These are phyloP conservation scores for Gonatopus flavifemur DNA, from an alignment of 1,140 invertebrate genomes.

Conservation along the genomic window DNA sequence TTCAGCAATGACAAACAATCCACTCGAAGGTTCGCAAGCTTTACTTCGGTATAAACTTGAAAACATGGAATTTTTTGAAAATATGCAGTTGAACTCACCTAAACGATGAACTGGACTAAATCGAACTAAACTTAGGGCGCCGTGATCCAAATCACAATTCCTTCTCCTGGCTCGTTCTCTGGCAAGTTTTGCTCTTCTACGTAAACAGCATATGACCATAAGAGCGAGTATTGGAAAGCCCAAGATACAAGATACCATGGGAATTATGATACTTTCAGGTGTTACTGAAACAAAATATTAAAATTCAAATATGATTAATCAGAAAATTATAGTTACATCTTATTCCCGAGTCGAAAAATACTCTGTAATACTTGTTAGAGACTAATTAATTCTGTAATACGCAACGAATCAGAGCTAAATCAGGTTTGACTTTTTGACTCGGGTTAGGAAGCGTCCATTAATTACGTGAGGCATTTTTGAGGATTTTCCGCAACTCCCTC, in stretches of 20 bases:
- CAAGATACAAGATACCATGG: slow-evolving; percentile 86
- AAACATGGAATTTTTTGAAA: too few relatives aligned
- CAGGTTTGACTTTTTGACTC: too few relatives aligned
- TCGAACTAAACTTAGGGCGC: slow-evolving; percentile 76
- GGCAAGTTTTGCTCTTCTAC: slow-evolving; percentile 79
- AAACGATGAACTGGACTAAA: slow-evolving; percentile 73
- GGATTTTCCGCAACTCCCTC: too few relatives aligned
- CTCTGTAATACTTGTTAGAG: too few relatives aligned
- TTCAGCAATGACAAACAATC: too few relatives aligned
- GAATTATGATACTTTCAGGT: slow-evolving; percentile 83
- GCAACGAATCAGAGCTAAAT: too few relatives aligned
- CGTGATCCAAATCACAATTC: slow-evolving; percentile 76
- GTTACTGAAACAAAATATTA: slow-evolving; percentile 68
- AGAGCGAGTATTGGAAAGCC: slow-evolving; percentile 83
- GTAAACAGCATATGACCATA: slow-evolving; percentile 82
- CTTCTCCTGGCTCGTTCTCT: slow-evolving; percentile 74
- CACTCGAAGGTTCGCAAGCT: too few relatives aligned
- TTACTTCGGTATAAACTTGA: too few relatives aligned
- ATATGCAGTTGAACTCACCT: slow-evolving; percentile 59
- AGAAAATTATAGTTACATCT: too few relatives aligned
- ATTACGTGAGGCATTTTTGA: too few relatives aligned
- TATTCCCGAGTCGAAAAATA: neutral
- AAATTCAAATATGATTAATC: neutral
- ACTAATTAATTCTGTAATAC: too few relatives aligned
- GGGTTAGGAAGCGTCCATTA: too few relatives aligned